These are phyloP conservation scores for Cryptoprocta ferox DNA, from an alignment of 2,797 vertebrate genomes.

Conservation along the genomic window DNA sequence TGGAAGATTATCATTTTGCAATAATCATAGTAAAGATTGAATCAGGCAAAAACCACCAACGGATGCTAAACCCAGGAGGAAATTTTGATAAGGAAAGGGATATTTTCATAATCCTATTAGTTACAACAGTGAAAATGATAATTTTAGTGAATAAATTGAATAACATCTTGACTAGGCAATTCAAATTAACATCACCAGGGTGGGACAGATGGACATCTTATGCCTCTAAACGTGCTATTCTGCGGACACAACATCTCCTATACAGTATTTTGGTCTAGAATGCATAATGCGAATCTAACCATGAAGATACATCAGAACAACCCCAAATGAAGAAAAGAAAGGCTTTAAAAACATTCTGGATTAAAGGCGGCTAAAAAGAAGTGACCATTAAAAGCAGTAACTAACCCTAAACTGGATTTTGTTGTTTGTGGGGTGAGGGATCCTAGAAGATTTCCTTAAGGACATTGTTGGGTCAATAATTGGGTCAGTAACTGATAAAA, in stretches of 20 bases:
- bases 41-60: not conserved
- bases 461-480: not conserved
- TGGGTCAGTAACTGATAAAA: not conserved
- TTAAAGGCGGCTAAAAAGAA: not conserved
- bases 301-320: not conserved
- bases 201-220: not conserved
- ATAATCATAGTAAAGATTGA: not conserved
- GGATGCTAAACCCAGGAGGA: not conserved
- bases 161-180: not conserved
- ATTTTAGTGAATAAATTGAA: constrained; percentile 1
- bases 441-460: not conserved
- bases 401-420: not conserved
- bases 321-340: not conserved
- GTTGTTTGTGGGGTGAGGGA: not conserved
- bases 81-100: not conserved
- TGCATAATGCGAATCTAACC: not conserved
- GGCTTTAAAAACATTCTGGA: not conserved
- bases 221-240: not conserved
- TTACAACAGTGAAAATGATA: not conserved
- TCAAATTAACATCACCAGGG: not conserved
- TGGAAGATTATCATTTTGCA: not conserved
- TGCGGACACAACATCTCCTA: not conserved
- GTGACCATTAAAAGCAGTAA: not conserved
- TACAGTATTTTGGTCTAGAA: not conserved
- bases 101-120: not conserved